Conservation (phyloP, 1,140 invertebrate genomes). For the Venustaconcha ellipsiformis region DNA sequence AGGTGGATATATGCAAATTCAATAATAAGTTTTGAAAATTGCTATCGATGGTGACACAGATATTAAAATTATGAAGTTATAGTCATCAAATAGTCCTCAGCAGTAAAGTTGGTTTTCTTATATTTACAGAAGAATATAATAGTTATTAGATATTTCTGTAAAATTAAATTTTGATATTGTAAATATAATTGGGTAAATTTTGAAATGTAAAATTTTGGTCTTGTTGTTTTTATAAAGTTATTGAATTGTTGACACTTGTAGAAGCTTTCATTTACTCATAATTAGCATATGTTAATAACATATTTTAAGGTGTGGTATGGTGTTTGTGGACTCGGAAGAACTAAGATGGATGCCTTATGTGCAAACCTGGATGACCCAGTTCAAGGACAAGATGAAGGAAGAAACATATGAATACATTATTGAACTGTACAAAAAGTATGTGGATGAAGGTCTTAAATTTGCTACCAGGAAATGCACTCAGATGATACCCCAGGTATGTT, state of each 20-base stretch:
- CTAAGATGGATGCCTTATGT: conserved; percentile 69
- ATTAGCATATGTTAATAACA: too few species aligned
- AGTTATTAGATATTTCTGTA: not conserved
- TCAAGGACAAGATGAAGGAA: conserved; percentile 46
- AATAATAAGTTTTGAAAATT: not conserved
- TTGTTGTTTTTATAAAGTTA: too few species aligned
- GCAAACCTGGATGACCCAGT: conserved; percentile 63
- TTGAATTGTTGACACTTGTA: too few species aligned
- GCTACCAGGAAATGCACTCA: conserved; percentile 76
- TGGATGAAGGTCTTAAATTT: conserved; percentile 77
- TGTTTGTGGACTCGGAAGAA: conserved; percentile 69
- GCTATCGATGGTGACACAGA: not conserved
- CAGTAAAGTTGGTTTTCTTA: too few species aligned
- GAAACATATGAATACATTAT: conserved; percentile 71
- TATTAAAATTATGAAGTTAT: too few species aligned
- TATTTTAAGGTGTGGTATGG: conserved; percentile 68
- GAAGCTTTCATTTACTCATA: too few species aligned
- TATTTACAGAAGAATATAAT: not conserved
- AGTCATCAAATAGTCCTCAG: too few species aligned
- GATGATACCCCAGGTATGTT: conserved; percentile 75
- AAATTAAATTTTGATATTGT: not conserved
- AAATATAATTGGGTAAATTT: too few species aligned
- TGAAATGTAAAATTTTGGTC: too few species aligned
- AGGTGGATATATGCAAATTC: not conserved
- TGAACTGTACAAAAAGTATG: conserved; percentile 75